Base-by-base conservation (phyloP, 2,797 vertebrate genomes). In the Paguma larvata region DNA sequence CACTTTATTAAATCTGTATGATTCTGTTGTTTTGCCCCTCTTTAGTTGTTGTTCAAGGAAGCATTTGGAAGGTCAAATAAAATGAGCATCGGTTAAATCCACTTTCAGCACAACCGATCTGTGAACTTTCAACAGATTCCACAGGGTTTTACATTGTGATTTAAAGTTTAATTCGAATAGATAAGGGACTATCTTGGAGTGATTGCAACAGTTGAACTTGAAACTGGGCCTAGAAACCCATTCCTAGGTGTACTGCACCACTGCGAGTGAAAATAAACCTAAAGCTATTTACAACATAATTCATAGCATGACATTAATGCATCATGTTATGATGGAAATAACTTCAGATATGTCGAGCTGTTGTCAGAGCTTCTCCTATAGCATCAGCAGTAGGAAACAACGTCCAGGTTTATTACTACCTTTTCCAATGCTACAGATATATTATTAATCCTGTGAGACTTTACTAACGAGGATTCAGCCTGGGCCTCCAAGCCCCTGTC, bases 11-110 rank as follows among this genome's bases (percentile, higher is more conserved):
- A 46, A 67, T 97, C 70, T 89, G 1, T 83, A 65, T 46, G 7
- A 63, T 93, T 84, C 70, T 53, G 12, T 18, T 90, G 5, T 95
- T 92, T 96, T 96, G 77, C 94, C 62, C 3, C 25, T 51, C 56
- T 59, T 94, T 90, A 80, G 96, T 95, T 46, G 89, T 85, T 86
- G 25, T 63, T 97, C 73, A 96, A 95, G 34, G 44, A 98, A 93
- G 23, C 79, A 89, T 97, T 97, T 96, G 70, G 93, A 93, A 96
- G 34, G 56, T 75, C 82, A 62, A 19, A 32, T 84, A 68, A 92
- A 97, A 96, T 94, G 92, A 53, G 34, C 75, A 77, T 70, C 95
- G 23, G 7, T 90, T 87, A 93, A 95, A 68, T 27, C 9, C 48
- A 63, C 25, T 83, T 90, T 46, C 15, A 34, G 10, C 16, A 53